Evolutionary conservation across 2,888 invertebrate genomes (phyloP).

Genomic region (Dicyrtoma fusca): DNA sequence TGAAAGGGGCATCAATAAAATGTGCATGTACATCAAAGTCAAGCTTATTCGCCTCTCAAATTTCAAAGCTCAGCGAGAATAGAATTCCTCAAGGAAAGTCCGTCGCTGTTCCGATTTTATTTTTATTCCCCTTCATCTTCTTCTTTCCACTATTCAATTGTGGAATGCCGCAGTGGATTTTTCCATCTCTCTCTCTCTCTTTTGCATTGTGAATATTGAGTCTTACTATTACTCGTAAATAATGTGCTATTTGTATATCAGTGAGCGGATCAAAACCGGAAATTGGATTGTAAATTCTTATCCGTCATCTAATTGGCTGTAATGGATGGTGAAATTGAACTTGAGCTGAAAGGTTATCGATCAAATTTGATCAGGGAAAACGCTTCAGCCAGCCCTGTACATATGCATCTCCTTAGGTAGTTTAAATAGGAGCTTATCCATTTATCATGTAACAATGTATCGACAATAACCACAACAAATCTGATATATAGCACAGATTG

Average conservation of each 20-base stretch:
- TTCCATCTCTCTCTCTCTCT: conserved; percentile 13
- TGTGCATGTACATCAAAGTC: too few relatives aligned
- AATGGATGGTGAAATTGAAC: conserved; percentile 22
- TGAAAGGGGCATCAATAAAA: too few relatives aligned
- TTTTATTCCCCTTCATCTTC: too few relatives aligned
- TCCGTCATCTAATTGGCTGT: conserved; percentile 11
- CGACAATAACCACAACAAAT: too few relatives aligned
- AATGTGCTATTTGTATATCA: not conserved
- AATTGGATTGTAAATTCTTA: not conserved
- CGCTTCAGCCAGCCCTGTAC: too few relatives aligned
- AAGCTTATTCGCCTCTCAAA: too few relatives aligned
- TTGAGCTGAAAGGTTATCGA: conserved; percentile 25
- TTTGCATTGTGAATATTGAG: not conserved
- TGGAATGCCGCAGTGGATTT: not conserved
- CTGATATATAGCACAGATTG: too few relatives aligned
- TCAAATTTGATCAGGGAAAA: not conserved
- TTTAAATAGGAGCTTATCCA: too few relatives aligned
- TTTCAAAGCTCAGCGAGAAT: not conserved
- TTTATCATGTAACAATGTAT: too few relatives aligned
- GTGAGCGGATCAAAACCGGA: conserved; percentile 3
- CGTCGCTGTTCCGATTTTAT: conserved; percentile 21
- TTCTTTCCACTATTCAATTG: too few relatives aligned
- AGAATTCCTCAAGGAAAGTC: conserved; percentile 23
- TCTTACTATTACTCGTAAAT: not conserved
- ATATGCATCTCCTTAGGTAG: too few relatives aligned